Percentiles rank a stretch among this genome's conserved stretches.
phyloP scores from a whole-genome alignment of 2,113 vertebrate genomes.

The Cyprinus carpio region DNA sequence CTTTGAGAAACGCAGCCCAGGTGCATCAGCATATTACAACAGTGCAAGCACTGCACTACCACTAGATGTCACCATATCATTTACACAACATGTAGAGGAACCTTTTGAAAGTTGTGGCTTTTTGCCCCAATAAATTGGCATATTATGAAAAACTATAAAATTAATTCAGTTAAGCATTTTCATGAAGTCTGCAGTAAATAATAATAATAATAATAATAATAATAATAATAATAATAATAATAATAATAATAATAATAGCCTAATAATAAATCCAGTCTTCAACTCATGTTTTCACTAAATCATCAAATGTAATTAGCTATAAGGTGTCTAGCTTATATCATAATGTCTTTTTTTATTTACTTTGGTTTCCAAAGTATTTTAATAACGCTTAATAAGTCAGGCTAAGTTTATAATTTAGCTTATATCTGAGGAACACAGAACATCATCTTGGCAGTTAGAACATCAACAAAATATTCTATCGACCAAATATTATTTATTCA shows the following conservation, averaged over 20 bases:
- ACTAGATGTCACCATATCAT: constrained; percentile 64
- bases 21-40: not conserved
- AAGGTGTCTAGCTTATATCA: not conserved
- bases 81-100: not conserved
- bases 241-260: too few species aligned
- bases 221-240: too few species aligned
- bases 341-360: not conserved
- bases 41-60: constrained; percentile 49
- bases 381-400: not conserved
- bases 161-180: not conserved
- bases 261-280: not conserved
- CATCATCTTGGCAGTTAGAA: not conserved
- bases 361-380: not conserved
- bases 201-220: not conserved
- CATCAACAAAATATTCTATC: not conserved
- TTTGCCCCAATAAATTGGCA: not conserved
- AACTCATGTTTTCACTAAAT: not conserved
- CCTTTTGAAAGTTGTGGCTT: not conserved
- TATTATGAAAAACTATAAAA: not conserved
- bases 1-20: too few species aligned
- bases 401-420: not conserved
- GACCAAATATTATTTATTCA: constrained; percentile 17
- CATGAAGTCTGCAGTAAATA: not conserved
- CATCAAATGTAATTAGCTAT: not conserved
- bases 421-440: not conserved